Conservation (phyloP, 2,888 invertebrate genomes). For the Spodoptera picta region DNA sequence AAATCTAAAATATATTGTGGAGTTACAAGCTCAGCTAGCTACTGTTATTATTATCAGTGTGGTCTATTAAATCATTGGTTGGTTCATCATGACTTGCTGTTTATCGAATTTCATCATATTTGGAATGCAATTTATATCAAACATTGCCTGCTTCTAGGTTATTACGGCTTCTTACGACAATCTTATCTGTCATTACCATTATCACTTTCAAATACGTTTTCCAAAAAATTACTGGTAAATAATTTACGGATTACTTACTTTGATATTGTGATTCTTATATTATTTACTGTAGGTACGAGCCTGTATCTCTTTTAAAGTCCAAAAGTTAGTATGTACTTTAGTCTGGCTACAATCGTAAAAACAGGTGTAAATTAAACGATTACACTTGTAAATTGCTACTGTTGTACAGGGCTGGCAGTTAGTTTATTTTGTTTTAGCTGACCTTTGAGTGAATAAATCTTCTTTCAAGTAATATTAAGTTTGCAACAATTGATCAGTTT, state of each 20-base stretch:
- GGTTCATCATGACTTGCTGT: not conserved
- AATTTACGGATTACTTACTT: conserved; percentile 6
- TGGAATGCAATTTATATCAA: not conserved
- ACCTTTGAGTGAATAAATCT: too few relatives aligned
- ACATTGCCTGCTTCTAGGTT: not conserved
- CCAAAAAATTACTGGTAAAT: not conserved
- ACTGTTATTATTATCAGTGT: too few relatives aligned
- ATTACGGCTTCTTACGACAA: conserved; percentile 6
- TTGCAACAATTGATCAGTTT: too few relatives aligned
- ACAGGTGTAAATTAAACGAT: conserved; percentile 33
- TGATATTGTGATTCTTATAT: not conserved
- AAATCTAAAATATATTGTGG: not conserved
- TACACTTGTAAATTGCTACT: conserved; percentile 35
- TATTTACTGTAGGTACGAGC: too few relatives aligned
- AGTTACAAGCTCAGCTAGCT: too few relatives aligned
- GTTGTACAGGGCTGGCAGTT: conserved; percentile 30
- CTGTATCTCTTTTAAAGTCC: conserved; percentile 4
- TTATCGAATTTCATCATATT: conserved; percentile 6
- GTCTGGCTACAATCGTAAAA: conserved; percentile 32
- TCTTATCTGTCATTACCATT: conserved; percentile 1
- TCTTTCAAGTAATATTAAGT: too few relatives aligned
- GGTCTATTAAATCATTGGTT: not conserved
- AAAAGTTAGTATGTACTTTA: conserved; percentile 26
- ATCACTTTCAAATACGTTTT: too few relatives aligned
- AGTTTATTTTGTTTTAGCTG: too few relatives aligned